Conservation (phyloP, 2,888 invertebrate genomes). For the Nomada fabriciana region DNA sequence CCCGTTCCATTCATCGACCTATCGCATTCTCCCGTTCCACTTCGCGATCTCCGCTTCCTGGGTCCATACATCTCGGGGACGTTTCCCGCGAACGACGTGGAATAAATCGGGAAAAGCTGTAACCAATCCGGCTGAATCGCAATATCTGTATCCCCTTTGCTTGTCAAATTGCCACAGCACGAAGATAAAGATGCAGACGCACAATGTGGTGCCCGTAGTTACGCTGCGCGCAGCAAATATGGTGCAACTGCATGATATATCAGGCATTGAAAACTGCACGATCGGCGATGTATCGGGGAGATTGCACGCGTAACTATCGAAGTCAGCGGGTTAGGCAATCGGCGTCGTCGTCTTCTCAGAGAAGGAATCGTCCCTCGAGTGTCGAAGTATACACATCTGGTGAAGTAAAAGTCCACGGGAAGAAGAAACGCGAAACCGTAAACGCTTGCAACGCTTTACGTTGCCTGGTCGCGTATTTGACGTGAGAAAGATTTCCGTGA, state of each 20-base stretch:
- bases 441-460: conserved; percentile 4
- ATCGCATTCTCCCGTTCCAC: too few relatives aligned
- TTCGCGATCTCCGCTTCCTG: neutral
- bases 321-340: conserved; percentile 54
- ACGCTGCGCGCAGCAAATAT: conserved; percentile 46
- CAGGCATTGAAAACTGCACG: conserved; percentile 56
- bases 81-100: neutral
- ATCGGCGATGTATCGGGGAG: conserved; percentile 41
- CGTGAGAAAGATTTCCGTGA: conserved; percentile 17
- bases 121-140: conserved; percentile 3
- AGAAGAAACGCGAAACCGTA: conserved; percentile 4
- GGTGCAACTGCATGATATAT: conserved; percentile 58
- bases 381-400: neutral
- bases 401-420: neutral
- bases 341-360: neutral
- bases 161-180: conserved; percentile 60
- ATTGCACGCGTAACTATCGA: conserved; percentile 36
- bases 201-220: conserved; percentile 31
- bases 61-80: neutral
- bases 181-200: conserved; percentile 50
- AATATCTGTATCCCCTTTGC: conserved; percentile 48
- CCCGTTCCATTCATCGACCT: too few relatives aligned
- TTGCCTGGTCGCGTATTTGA: neutral
- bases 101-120: conserved; percentile 1
- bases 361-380: neutral